Base-by-base conservation (phyloP, 2,797 vertebrate genomes). In the Cirrhinus mrigala region DNA sequence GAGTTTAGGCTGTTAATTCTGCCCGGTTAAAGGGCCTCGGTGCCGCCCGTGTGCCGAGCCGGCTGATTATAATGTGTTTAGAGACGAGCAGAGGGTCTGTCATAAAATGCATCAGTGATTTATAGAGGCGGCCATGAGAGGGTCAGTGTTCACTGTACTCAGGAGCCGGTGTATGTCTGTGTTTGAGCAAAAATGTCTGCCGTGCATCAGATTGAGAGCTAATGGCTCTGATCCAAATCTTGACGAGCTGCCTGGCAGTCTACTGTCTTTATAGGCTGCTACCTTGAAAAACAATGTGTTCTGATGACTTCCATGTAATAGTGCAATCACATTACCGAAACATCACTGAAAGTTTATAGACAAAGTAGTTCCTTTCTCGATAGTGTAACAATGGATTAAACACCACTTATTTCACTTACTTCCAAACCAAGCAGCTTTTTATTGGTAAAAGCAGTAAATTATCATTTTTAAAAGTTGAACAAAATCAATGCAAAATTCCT, bases 81-180 rank as follows among this genome's bases (percentile, higher is more conserved):
- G 54, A 79, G 70, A 76, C 22, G 9, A 82, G 62, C 27, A 85
- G 80, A 79, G 64, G 6, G 70, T 52, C 18, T 40, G 73, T 48
- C 80, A 80, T 85, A 75, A 84, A 64, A 82, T n/a, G 73, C 79
- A 70, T 52, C 52, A 50, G 78, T 74, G 78, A 58, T 77, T 84
- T 80, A 86, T 70, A 79, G 50, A 84, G 71, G 18, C 20, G 77
- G 54, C 50, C 54, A 52, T 76, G 71, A 56, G 82, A 86, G 79
- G 68, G 86, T 70, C 52, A 58, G 87, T 84, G 85, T 86, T 85
- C 50, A 79, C 69, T 66, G 54, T 33, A 79, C 77, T 79, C 66
- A 4, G 48, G 81, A 79, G 66, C 82, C 18, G 10, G 22, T 85
- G 46, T 79, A 20, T n/a, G 20, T 71, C 18, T 50, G 20, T 68